Evolutionary conservation across 1,140 invertebrate genomes (phyloP).

Genomic region (Drosophila bifasciata): DNA sequence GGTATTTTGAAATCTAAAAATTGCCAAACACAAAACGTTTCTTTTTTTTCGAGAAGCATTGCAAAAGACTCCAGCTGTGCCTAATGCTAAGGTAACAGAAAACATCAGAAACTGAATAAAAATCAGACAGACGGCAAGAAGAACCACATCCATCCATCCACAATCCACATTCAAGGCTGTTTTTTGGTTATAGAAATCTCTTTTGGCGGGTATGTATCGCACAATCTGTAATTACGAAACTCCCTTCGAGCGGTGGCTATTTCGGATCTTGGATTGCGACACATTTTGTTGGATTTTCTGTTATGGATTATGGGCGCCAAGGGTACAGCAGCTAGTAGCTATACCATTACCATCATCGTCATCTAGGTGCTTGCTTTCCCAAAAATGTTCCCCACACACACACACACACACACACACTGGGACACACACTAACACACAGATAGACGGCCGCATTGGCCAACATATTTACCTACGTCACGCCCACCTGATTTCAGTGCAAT

Average conservation of each 20-base stretch:
- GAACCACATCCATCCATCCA: slow-evolving; percentile 2
- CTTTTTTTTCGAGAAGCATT: slow-evolving; percentile 64
- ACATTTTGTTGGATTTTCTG: slow-evolving; percentile 55
- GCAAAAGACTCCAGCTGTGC: slow-evolving; percentile 80
- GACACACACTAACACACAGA: slow-evolving; percentile 12
- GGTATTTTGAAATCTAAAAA: slow-evolving; percentile 81
- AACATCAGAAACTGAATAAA: slow-evolving; percentile 32
- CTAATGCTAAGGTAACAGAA: slow-evolving; percentile 72
- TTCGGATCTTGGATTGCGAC: slow-evolving; percentile 58
- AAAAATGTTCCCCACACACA: slow-evolving; percentile 23
- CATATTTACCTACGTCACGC: slow-evolving; percentile 79
- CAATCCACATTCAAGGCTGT: slow-evolving; percentile 53
- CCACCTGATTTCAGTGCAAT: slow-evolving; percentile 81
- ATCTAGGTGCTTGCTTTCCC: too few relatives aligned
- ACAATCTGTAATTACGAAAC: slow-evolving; percentile 49
- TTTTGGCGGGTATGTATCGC: slow-evolving; percentile 41
- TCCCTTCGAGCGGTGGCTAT: slow-evolving; percentile 60
- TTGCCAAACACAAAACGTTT: slow-evolving; percentile 76
- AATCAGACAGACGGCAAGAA: slow-evolving; percentile 28
- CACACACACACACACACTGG: slow-evolving; percentile 8
- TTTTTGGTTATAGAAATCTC: slow-evolving; percentile 13
- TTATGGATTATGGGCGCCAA: slow-evolving; percentile 61
- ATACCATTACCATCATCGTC: too few relatives aligned
- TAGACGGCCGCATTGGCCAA: slow-evolving; percentile 62
- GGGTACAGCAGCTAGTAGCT: slow-evolving; percentile 52